phyloP scores from a whole-genome alignment of 1,140 invertebrate species.

The Caenorhabditis latens region DNA sequence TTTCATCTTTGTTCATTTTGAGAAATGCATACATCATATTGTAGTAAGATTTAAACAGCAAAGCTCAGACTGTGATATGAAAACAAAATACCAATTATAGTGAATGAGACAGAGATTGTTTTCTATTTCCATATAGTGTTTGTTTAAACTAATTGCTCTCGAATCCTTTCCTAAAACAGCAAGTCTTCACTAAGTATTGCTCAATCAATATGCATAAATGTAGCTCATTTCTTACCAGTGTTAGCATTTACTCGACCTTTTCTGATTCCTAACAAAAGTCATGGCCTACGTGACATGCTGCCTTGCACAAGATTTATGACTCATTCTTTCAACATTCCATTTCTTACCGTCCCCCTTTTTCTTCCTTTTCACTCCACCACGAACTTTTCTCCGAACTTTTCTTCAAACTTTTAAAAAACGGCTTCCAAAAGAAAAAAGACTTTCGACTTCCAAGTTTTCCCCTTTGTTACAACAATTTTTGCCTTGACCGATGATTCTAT shows the following conservation, averaged over 20 bases:
- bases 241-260: neutral
- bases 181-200: too few species aligned
- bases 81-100: too few species aligned
- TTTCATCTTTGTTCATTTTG: neutral
- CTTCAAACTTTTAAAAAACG: too few species aligned
- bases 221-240: too few species aligned
- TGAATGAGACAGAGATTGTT: too few species aligned
- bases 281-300: neutral
- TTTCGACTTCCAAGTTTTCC: neutral
- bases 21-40: conserved; percentile 14
- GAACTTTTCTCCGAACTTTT: neutral
- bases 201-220: too few species aligned
- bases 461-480: neutral
- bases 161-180: too few species aligned
- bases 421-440: too few species aligned
- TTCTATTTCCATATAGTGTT: too few species aligned
- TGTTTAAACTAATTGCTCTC: too few species aligned
- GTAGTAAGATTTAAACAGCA: neutral
- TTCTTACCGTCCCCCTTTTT: neutral
- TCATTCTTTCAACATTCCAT: conserved; percentile 43
- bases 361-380: too few species aligned
- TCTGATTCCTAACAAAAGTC: neutral
- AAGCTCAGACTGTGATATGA: too few species aligned
- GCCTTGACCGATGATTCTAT: conserved; percentile 24
- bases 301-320: conserved; percentile 45